Evolutionary conservation across 2,797 vertebrate species (phyloP).

Genomic region (Brotula barbata): DNA sequence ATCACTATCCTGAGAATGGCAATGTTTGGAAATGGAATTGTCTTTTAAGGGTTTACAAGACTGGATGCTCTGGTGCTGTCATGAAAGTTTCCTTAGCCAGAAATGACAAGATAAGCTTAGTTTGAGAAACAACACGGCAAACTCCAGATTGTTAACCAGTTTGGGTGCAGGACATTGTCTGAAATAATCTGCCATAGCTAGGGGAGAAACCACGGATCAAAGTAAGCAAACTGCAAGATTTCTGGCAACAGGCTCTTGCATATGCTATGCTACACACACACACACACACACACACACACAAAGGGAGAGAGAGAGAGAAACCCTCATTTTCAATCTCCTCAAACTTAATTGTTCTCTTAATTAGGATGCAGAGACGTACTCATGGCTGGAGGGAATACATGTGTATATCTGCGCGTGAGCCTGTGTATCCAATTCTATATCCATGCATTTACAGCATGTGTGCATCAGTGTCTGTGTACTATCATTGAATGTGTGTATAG

Average conservation of each 20-base stretch:
- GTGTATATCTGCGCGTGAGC: constrained; percentile 32
- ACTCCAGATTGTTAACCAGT: no score
- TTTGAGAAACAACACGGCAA: constrained; percentile 1
- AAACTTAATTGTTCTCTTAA: constrained; percentile 97
- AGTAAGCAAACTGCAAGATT: background rate
- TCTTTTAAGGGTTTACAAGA: constrained; percentile 2
- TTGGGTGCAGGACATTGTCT: background rate
- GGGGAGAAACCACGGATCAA: background rate
- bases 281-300: constrained; percentile 19
- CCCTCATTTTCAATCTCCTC: constrained; percentile 75
- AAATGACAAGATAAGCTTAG: constrained; percentile 1
- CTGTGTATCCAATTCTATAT: constrained; percentile 16
- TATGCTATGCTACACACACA: constrained; percentile 17
- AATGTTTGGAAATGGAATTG: constrained; percentile 1
- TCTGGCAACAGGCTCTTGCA: constrained; percentile 21
- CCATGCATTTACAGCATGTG: background rate
- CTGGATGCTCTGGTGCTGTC: background rate
- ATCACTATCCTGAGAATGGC: constrained; percentile 29
- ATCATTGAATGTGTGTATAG: constrained; percentile 20
- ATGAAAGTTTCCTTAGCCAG: constrained; percentile 1
- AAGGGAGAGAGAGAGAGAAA: constrained; percentile 8
- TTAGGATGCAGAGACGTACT: constrained; percentile 90
- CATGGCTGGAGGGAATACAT: constrained; percentile 86
- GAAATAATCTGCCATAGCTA: background rate
- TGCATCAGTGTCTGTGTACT: constrained; percentile 11